These are phyloP conservation scores for Cyanoderma ruficeps DNA, from an alignment of 2,113 vertebrate genomes.

Conservation along the genomic window DNA sequence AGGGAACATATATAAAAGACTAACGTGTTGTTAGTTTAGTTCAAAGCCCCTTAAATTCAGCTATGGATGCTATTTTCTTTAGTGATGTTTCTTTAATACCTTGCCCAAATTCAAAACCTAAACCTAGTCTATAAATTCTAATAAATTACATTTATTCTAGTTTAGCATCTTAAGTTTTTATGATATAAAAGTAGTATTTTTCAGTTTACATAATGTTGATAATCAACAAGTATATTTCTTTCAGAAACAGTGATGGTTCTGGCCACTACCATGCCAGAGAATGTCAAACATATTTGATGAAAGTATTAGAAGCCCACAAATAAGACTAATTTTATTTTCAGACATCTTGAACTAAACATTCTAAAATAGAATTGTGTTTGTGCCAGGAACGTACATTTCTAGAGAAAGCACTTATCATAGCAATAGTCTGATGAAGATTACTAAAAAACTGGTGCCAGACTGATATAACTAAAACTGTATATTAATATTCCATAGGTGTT, in stretches of 20 bases:
- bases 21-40: background rate
- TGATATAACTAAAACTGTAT: constrained; percentile 64
- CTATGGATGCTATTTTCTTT: background rate
- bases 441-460: constrained; percentile 66
- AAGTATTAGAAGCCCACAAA: constrained; percentile 64
- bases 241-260: constrained; percentile 31
- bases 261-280: background rate
- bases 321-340: constrained; percentile 65
- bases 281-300: constrained; percentile 39
- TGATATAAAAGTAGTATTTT: background rate
- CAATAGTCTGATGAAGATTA: constrained; percentile 71
- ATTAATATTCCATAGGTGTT: constrained; percentile 67
- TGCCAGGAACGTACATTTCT: constrained; percentile 60
- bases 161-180: background rate
- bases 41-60: background rate
- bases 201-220: background rate
- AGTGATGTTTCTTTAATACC: background rate
- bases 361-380: constrained; percentile 73
- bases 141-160: background rate
- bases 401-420: constrained; percentile 67
- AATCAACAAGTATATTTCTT: background rate
- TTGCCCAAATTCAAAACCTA: background rate
- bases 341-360: constrained; percentile 62
- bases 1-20: background rate
- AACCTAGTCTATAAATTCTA: background rate